phyloP scores from a whole-genome alignment of 2,797 vertebrate genomes.

The Bryconaethiops microstoma region DNA sequence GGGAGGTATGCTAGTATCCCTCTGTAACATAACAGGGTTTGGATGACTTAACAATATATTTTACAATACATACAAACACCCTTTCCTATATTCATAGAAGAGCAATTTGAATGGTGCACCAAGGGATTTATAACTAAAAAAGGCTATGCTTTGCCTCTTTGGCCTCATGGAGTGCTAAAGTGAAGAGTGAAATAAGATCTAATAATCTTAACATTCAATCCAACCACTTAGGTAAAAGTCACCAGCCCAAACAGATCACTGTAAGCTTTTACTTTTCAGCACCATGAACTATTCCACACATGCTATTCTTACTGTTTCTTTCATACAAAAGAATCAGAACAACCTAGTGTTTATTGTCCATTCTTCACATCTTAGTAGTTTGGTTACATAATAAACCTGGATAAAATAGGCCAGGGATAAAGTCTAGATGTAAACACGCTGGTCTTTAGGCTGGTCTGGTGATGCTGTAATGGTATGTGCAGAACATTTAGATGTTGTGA shows the following conservation, averaged over 20 bases:
- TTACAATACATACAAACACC: too few species aligned
- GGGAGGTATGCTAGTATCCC: too few species aligned
- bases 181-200: background rate
- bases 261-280: conserved; percentile 9
- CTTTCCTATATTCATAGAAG: too few species aligned
- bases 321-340: background rate
- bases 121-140: background rate
- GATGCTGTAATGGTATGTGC: background rate
- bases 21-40: background rate
- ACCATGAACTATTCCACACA: conserved; percentile 39
- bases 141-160: background rate
- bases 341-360: too few species aligned
- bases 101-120: background rate
- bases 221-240: conserved; percentile 14
- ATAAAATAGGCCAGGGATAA: background rate
- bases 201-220: background rate
- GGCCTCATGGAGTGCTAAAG: background rate
- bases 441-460: background rate
- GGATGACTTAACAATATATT: background rate
- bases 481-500: conserved; percentile 49
- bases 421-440: background rate
- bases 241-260: conserved; percentile 21
- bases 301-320: background rate
- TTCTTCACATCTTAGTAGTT: background rate
- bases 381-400: too few species aligned